phyloP scores from a whole-genome alignment of 1,140 invertebrate species.

The Trinorchestia longiramus region DNA sequence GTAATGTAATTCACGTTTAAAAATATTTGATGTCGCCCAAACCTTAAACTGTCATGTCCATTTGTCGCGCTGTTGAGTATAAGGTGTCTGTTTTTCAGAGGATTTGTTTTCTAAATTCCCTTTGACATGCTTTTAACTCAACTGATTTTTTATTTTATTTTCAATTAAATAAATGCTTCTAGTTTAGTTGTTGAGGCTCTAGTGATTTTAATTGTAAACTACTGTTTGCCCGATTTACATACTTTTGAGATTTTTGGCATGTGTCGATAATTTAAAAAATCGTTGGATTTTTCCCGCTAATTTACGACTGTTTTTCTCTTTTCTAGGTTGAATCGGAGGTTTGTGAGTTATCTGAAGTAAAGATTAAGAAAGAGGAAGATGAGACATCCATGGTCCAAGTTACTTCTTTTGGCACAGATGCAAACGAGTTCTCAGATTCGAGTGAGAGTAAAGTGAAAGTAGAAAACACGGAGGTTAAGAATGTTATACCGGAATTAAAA shows the following conservation, averaged over 20 bases:
- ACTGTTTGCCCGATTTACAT: too few relatives aligned
- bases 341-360: background rate
- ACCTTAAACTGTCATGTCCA: background rate
- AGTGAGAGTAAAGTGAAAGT: background rate
- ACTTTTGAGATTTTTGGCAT: too few relatives aligned
- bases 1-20: background rate
- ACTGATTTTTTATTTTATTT: too few relatives aligned
- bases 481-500: background rate
- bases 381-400: background rate
- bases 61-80: background rate
- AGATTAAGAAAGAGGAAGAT: slow-evolving; percentile 29
- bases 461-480: background rate
- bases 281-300: too few relatives aligned
- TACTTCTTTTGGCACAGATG: background rate
- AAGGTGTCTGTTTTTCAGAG: background rate
- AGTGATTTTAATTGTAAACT: too few relatives aligned
- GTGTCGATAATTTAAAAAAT: too few relatives aligned
- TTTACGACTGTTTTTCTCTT: background rate
- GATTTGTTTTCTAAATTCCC: background rate
- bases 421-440: background rate
- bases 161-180: too few relatives aligned
- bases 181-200: too few relatives aligned
- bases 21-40: background rate
- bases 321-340: background rate
- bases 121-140: too few relatives aligned